Percentiles rank a stretch among this genome's conserved stretches.
Evolutionary conservation across 2,797 vertebrate species (phyloP).

Genomic region (Fundulus diaphanus): DNA sequence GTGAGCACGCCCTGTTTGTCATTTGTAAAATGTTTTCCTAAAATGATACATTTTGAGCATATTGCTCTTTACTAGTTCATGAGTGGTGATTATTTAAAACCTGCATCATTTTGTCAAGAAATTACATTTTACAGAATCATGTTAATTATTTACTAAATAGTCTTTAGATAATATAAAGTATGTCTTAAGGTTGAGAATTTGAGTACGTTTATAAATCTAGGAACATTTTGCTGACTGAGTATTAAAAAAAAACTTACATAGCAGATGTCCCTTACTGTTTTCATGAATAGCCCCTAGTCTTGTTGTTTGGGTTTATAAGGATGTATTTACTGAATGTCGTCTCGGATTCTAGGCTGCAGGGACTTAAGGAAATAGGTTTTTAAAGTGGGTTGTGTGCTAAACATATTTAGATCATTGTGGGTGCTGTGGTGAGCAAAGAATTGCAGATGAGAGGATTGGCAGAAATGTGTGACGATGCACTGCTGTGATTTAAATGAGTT

Average conservation of each 20-base stretch:
- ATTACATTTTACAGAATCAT: constrained; percentile 35
- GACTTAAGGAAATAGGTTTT: constrained; percentile 9
- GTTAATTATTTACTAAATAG: background rate
- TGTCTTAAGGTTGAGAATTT: constrained; percentile 17
- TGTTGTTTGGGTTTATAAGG: constrained; percentile 6
- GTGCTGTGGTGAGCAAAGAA: background rate
- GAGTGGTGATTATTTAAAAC: background rate
- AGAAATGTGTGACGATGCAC: background rate
- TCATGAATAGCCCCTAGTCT: constrained; percentile 28
- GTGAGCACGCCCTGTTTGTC: constrained; percentile 75
- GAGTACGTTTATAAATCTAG: background rate
- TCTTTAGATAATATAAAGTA: constrained; percentile 6
- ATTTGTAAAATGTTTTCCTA: constrained; percentile 14
- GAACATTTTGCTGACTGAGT: constrained; percentile 3
- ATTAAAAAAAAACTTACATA: background rate
- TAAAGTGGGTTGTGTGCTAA: background rate
- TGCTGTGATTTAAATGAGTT: constrained; percentile 4
- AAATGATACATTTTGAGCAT: constrained; percentile 6
- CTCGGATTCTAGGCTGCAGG: background rate
- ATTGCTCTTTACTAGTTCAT: background rate
- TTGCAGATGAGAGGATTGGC: constrained; percentile 1
- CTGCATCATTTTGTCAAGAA: constrained; percentile 20
- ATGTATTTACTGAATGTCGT: background rate
- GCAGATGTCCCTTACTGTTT: background rate
- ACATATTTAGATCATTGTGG: background rate